Evolutionary conservation across 2,888 invertebrate species (phyloP), one percentile per base, ranked within the genome.

Genomic region (Dryocosmus kuriphilus): DNA sequence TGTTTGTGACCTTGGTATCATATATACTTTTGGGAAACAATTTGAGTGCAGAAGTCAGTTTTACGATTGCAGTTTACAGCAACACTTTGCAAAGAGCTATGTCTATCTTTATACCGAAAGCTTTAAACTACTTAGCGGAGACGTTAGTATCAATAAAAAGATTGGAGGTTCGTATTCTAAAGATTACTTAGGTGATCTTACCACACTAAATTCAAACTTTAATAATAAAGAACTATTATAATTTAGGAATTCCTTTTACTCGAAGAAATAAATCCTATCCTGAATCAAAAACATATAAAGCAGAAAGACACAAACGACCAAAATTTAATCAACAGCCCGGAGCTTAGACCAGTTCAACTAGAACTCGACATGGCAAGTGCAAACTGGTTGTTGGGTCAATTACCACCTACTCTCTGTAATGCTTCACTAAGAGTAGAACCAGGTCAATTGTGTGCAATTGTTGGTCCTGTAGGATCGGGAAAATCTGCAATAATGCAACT

Each of bases 381-480:
- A 9, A 92, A 90, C 67, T 91, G 92, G 91, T 76, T 85, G 1
- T 7, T 77, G 0, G 83, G 84, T 0, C 85, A 87, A 35, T 77
- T 91, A 24, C 91, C 91, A 0, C 91, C 91, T 11, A 92, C 93
- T 0, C 85, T 94, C 41, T 90, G 91, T 63, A 90, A 93, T 78
- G 87, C 94, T 7, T 92, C 90, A 38, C 80, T 93, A 65, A 87
- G 88, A 16, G 87, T 94, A 6, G 82, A 86, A 5, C 84, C 91
- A 0, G 93, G 93, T 1, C 82, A 92, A 76, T 84, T 94, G 24
- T 91, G 93, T 38, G 94, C 94, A 0, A 88, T 96, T 2, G 93
- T 95, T 38, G 96, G 96, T 14, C 92, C 94, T 4, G 95, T 96
- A 0, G 96, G 95, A 16, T 91, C 94, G 1, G 96, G 96, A 71